Evolutionary conservation across 2,888 invertebrate genomes (phyloP).

Genomic region (Strigamia maritima): DNA sequence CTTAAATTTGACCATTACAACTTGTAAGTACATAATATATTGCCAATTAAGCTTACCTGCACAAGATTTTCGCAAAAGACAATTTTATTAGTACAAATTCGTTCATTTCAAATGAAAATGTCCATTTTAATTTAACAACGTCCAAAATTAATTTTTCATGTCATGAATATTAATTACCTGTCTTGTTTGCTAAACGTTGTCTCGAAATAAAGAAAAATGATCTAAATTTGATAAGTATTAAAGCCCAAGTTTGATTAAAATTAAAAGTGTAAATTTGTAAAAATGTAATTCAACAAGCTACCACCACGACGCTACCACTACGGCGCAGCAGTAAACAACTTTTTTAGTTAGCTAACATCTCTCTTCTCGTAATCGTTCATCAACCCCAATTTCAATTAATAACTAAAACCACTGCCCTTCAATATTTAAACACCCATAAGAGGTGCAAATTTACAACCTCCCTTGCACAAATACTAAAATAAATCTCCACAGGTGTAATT

Average conservation of each 20-base stretch:
- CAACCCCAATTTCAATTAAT: background rate
- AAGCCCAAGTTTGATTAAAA: background rate
- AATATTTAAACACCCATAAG: background rate
- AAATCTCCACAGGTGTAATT: background rate
- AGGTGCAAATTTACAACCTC: slow-evolving; percentile 1
- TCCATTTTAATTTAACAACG: background rate
- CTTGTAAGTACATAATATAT: background rate
- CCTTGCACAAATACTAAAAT: background rate
- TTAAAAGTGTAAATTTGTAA: background rate
- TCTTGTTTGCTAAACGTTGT: background rate
- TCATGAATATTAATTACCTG: slow-evolving; percentile 2
- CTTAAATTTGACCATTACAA: background rate
- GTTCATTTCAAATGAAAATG: background rate
- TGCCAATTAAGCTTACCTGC: background rate
- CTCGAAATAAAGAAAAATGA: background rate
- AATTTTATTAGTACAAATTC: too few relatives aligned
- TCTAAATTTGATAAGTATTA: background rate
- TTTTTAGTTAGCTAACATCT: too few relatives aligned
- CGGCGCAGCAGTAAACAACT: too few relatives aligned
- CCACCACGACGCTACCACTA: too few relatives aligned
- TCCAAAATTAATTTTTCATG: background rate
- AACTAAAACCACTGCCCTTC: slow-evolving; percentile 2
- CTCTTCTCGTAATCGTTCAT: background rate
- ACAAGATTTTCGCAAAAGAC: too few relatives aligned
- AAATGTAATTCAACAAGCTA: too few relatives aligned